Conservation (phyloP, 2,113 vertebrate species). For the Suncus etruscus region DNA sequence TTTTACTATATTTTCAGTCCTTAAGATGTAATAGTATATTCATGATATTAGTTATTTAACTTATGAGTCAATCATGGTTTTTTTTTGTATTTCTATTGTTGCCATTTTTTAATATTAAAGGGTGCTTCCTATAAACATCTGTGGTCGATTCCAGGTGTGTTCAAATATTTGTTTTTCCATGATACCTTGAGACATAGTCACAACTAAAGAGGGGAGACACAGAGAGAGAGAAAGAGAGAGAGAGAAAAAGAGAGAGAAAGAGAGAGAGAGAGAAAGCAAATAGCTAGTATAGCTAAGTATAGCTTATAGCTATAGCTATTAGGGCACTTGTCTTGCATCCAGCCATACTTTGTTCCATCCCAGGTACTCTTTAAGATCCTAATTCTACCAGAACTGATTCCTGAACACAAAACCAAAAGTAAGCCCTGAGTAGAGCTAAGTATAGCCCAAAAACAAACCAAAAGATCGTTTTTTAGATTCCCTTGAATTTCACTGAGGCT, state of each 20-base stretch:
- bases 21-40: background rate
- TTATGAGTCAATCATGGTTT: background rate
- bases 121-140: conserved; percentile 1
- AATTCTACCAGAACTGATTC: too few species aligned
- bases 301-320: background rate
- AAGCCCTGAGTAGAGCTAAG: too few species aligned
- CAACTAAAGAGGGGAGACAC: background rate
- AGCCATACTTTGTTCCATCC: too few species aligned
- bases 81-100: conserved; percentile 45
- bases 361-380: too few species aligned
- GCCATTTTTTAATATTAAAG: conserved; percentile 38
- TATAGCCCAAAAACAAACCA: too few species aligned
- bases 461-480: background rate
- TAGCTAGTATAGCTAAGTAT: too few species aligned
- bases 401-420: too few species aligned
- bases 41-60: background rate
- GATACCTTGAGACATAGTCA: background rate
- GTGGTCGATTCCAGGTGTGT: background rate
- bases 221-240: too few species aligned
- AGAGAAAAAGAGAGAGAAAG: too few species aligned
- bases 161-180: background rate
- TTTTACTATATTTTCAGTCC: background rate
- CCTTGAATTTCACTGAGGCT: background rate
- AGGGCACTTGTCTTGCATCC: too few species aligned
- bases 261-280: too few species aligned